phyloP scores from a whole-genome alignment of 2,113 vertebrate species.

The Brachypteracias leptosomus region DNA sequence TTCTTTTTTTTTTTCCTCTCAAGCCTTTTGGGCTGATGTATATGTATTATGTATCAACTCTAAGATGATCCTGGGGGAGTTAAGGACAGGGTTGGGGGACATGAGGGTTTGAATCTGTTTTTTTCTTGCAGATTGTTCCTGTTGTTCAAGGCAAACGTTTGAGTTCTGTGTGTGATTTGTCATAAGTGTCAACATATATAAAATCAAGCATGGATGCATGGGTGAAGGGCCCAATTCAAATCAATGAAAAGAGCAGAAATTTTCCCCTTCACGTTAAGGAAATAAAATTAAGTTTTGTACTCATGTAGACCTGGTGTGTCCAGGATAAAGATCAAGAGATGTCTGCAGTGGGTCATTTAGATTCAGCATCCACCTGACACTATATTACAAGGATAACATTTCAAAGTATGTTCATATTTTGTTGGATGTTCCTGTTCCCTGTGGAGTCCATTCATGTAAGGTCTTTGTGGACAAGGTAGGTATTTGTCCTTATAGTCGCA shows the following conservation, averaged over 20 bases:
- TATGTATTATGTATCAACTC: conserved; percentile 49
- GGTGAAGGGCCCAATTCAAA: not conserved
- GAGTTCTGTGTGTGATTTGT: not conserved
- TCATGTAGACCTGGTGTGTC: not conserved
- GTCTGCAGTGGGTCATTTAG: not conserved
- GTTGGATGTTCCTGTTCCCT: not conserved
- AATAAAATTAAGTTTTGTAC: not conserved
- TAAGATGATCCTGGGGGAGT: conserved; percentile 10
- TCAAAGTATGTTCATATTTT: not conserved
- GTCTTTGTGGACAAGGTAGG: not conserved
- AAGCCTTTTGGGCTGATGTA: conserved; percentile 1
- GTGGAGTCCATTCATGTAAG: not conserved
- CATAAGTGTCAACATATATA: not conserved
- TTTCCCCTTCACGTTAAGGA: not conserved
- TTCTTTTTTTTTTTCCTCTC: not conserved
- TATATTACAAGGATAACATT: not conserved
- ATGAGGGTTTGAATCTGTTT: not conserved
- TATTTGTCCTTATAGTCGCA: not conserved
- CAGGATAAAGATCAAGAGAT: not conserved
- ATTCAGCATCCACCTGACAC: not conserved
- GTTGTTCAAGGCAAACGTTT: not conserved
- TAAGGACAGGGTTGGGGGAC: not conserved
- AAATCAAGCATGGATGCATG: not conserved
- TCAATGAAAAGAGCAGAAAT: not conserved
- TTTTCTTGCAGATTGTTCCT: not conserved